Percentiles rank a stretch among this genome's conserved stretches.
These are phyloP conservation scores for Sylvietta virens DNA, from an alignment of 2,113 vertebrate species.

Conservation along the genomic window DNA sequence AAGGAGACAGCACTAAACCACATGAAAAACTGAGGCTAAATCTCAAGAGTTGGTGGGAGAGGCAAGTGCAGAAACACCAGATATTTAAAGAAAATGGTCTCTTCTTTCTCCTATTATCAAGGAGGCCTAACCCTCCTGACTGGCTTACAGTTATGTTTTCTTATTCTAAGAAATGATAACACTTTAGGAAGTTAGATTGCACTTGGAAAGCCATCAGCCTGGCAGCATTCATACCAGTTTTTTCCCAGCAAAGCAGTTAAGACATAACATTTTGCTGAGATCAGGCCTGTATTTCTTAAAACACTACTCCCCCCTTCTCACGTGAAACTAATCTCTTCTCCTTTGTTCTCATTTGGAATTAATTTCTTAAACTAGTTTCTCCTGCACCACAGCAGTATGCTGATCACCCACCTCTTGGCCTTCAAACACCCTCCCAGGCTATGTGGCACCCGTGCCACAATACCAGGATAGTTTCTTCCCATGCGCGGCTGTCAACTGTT, in stretches of 20 bases:
- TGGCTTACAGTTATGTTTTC: not conserved
- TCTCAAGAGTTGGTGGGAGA: not conserved
- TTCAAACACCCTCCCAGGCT: not conserved
- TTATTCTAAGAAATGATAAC: not conserved
- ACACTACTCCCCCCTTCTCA: not conserved
- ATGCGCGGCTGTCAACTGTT: not conserved
- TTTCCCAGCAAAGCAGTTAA: not conserved
- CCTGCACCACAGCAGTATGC: not conserved
- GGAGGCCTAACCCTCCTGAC: not conserved
- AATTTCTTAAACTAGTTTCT: not conserved
- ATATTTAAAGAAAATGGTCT: not conserved
- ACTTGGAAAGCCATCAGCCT: not conserved
- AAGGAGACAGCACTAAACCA: not conserved
- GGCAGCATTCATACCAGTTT: not conserved
- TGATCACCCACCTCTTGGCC: not conserved
- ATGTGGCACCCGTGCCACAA: accelerated
- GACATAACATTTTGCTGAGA: not conserved
- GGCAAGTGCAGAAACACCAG: not conserved
- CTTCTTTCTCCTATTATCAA: not conserved
- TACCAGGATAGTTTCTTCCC: not conserved
- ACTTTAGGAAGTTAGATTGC: not conserved
- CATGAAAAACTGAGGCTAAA: not conserved
- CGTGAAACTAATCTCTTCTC: not conserved
- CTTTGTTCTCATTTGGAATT: not conserved
- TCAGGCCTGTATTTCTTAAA: not conserved